Conservation (phyloP, 1,140 invertebrate genomes). For the Orius insidiosus region DNA sequence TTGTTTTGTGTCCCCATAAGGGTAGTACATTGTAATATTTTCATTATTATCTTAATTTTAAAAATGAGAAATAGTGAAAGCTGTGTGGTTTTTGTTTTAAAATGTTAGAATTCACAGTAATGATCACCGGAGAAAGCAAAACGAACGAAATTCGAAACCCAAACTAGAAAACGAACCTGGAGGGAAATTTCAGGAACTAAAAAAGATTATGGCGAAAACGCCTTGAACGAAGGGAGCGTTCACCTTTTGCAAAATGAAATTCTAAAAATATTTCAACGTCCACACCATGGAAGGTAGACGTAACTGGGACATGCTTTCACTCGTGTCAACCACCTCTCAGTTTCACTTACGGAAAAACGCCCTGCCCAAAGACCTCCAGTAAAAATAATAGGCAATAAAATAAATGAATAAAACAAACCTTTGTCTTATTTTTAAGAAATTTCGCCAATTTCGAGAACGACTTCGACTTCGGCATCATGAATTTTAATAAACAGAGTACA, state of each 20-base stretch:
- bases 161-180: background rate
- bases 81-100: too few species aligned
- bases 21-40: too few species aligned
- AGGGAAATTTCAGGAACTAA: background rate
- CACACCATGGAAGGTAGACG: too few species aligned
- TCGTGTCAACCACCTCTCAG: background rate
- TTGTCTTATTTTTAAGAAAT: conserved; percentile 31
- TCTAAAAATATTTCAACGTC: too few species aligned
- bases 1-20: too few species aligned
- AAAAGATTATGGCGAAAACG: background rate
- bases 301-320: too few species aligned
- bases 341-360: conserved; percentile 6
- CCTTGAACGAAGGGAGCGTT: too few species aligned
- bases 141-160: background rate
- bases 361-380: too few species aligned
- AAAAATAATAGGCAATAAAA: background rate
- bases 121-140: background rate
- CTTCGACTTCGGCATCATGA: conserved; percentile 30
- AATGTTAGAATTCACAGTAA: background rate
- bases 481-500: background rate
- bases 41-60: too few species aligned
- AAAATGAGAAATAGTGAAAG: too few species aligned
- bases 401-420: conserved; percentile 25
- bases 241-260: too few species aligned
- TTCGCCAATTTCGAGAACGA: conserved; percentile 29